Evolutionary conservation across 1,140 invertebrate genomes (phyloP), one percentile per base, ranked within the genome.

Genomic region (Lordiphosa clarofinis): DNA sequence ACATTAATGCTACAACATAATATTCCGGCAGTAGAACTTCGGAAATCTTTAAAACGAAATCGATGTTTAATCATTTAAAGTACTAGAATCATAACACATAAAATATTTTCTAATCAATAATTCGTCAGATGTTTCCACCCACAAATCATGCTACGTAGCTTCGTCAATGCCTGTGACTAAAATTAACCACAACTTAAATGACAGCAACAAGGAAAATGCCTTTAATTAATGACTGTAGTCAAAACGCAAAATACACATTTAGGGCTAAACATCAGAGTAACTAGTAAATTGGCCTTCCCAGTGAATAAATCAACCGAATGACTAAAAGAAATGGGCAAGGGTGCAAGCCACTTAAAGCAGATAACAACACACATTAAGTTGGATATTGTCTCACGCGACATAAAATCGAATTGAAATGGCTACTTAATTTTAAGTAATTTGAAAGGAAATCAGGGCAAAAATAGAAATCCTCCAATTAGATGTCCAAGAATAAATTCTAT

Each of bases 221-320:
- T 49, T 49, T 49, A 49, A 49, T 49, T 49, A 49, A 49, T 36
- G 47, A 13, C 42, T 44, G 42, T 24, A 44, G 21, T 12, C 24
- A 10, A 15, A 48, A 48, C 11, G 7, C 28, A n/a, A 49, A 4
- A 15, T 4, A 48, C 31, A 15, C 19, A 46, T 9, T 11, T 49
- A 36, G 10, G 19, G 47, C 33, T 49, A 49, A 49, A 21, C 33
- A 49, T 46, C 15, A 11, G 5, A 13, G 38, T 39, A 28, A 9
- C 38, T 3, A 13, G 13, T 40, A 15, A 15, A 15, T 13, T 40
- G 15, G 38, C 8, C 38, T 40, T 46, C 24, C 31, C 31, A 13
- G 49, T 52, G 38, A 52, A 52, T 52, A 52, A 37, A 39, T 38
- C 49, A 52, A 52, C 21, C 19, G 8, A 38, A 5, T 13, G 49